Evolutionary conservation across 2,888 invertebrate genomes (phyloP).

Genomic region (Harpalus rufipes): DNA sequence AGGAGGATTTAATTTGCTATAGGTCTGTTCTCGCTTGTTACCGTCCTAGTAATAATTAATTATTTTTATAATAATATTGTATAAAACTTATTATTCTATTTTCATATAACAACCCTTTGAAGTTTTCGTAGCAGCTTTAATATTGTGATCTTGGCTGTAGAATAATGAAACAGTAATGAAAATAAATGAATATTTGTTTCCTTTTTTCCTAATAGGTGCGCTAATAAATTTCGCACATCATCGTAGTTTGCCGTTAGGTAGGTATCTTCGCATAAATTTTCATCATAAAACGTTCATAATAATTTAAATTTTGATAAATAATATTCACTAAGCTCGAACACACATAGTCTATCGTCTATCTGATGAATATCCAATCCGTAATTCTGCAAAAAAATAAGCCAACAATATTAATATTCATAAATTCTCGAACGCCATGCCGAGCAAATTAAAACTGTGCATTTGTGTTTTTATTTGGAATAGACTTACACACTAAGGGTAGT

Average conservation of each 20-base stretch:
- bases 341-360: slow-evolving; percentile 42
- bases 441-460: slow-evolving; percentile 47
- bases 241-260: neutral
- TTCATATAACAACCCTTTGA: no score
- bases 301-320: slow-evolving; percentile 48
- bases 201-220: neutral
- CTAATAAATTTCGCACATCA: slow-evolving; percentile 34
- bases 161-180: slow-evolving; percentile 13
- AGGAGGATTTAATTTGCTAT: no score
- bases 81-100: no score
- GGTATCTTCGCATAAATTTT: slow-evolving; percentile 36
- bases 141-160: neutral
- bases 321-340: slow-evolving; percentile 19
- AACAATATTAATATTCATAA: slow-evolving; percentile 51
- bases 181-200: slow-evolving; percentile 13
- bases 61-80: no score
- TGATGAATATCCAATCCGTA: slow-evolving; percentile 53
- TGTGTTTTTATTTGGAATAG: slow-evolving; percentile 24
- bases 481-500: slow-evolving; percentile 17
- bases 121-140: neutral
- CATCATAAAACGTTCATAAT: slow-evolving; percentile 33
- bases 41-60: no score
- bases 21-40: no score
- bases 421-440: slow-evolving; percentile 14
- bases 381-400: slow-evolving; percentile 36